These are phyloP conservation scores for Ficedula albicollis DNA, from an alignment of 2,797 vertebrate species.

Conservation along the genomic window DNA sequence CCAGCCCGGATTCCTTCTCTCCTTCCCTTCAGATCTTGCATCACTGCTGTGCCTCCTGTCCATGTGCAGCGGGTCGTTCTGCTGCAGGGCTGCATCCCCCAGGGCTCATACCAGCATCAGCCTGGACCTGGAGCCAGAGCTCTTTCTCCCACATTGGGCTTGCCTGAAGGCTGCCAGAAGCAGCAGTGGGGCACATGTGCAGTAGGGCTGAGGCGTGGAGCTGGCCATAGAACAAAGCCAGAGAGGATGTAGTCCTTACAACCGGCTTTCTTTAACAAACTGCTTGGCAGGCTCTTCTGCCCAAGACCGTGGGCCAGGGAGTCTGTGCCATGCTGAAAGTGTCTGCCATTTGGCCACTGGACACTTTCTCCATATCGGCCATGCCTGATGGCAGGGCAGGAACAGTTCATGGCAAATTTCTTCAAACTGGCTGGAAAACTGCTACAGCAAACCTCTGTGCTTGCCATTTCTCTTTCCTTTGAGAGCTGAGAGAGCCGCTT, in stretches of 20 bases:
- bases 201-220: fast-evolving
- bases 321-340: neutral
- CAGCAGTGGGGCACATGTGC: neutral
- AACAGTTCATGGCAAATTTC: neutral
- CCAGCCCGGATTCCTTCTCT: neutral
- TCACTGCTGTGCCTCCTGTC: neutral
- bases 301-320: fast-evolving
- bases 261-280: neutral
- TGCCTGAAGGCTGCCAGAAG: neutral
- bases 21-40: neutral
- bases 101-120: neutral
- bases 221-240: neutral
- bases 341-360: neutral
- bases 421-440: neutral
- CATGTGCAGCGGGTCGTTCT: fast-evolving
- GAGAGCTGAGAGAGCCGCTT: neutral
- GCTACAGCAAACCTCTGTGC: neutral
- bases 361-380: neutral
- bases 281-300: neutral
- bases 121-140: neutral
- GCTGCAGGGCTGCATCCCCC: fast-evolving
- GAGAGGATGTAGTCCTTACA: neutral
- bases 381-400: neutral
- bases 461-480: neutral
- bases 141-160: fast-evolving